Evolutionary conservation across 2,113 vertebrate species (phyloP), one percentile per base, ranked within the genome.

Genomic region (Pan paniscus): DNA sequence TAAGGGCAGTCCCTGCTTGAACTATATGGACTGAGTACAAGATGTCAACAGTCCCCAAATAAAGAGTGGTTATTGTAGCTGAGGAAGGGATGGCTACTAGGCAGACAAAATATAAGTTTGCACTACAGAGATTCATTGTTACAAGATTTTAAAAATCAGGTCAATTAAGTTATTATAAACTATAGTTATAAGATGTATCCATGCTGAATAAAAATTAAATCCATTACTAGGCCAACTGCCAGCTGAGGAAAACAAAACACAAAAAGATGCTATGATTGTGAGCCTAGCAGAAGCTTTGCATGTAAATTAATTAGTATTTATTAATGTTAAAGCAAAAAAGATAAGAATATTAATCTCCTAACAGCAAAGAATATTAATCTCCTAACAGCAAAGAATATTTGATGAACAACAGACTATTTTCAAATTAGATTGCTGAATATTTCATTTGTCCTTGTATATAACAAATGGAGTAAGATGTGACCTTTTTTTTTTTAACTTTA

Each of bases 151-250:
- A 27, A n/a, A 76, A 88, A 94, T 95, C 92, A 81, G 18, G 25
- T 87, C 22, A 70, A 38, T 86, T 97, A 57, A 97, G 18, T 73
- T 85, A 43, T 67, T 97, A 75, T 61, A 94, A 94, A 76, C 95
- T 96, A 81, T 4, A 96, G 18, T 22, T 95, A 91, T 68, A 82
- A 90, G 89, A 82, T 83, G 9, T 82, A 93, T 59, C 84, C 40
- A 73, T 73, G 27, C 86, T 97, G 78, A 97, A 68, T 95, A 89
- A 94, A 95, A 97, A 80, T 72, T 73, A 97, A 75, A 96, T 84
- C 2, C 16, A 70, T 85, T 91, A 82, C 25, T 57, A 48, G 86
- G 73, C 88, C 82, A 87, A 82, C 14, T 73, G 61, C 82, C 85
- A 80, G 52, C 6, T 91, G 27, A 50, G 67, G 67, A 93, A 94